Evolutionary conservation across 2,113 vertebrate genomes (phyloP), one percentile per base, ranked within the genome.

Genomic region (Engystomops pustulosus): DNA sequence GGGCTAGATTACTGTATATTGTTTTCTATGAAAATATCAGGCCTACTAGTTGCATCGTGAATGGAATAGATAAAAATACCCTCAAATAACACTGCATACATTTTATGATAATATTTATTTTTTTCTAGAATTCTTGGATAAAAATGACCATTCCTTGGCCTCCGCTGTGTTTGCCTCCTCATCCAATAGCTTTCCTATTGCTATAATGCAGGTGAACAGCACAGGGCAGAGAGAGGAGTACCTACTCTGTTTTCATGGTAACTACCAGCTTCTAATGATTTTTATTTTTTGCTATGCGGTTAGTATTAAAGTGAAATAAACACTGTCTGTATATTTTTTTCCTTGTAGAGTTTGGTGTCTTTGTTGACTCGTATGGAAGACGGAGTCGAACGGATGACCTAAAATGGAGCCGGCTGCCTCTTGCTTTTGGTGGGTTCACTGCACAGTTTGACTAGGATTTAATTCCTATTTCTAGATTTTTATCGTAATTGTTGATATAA

Each of bases 201-300:
- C 96, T 58, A 97, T 99, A 87, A 94, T 97, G 93, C 98, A 98
- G 91, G 96, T 98, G 91, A 96, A 96, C 86, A 91, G 94, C 30
- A 87, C 94, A 0, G 91, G 96, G 84, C 97, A 99, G 93, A 95
- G 97, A 88, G 98, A 99, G 68, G 98, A 99, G 70, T 99, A 98
- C 86, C 92, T 99, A 88, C 96, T 99, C 68, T 99, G 98, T 88
- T 99, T 98, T 90, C 98, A 99, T 0, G 98, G 98, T 99, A 88
- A 85, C 44, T 44, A 0, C 9, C 17, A 20, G 25, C 14, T 76
- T 76, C 34, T 18, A 9, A 67, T 53, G 7, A 41, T 44, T 36
- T 44, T 38, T 5, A 47, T 44, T 67, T 44, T 27, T 8, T 25
- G 3, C 4, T 3, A 44, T 79, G n/a, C 25, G 4, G 12, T 30